Conservation (phyloP, 1,140 invertebrate genomes). For the Pachypsylla venusta region DNA sequence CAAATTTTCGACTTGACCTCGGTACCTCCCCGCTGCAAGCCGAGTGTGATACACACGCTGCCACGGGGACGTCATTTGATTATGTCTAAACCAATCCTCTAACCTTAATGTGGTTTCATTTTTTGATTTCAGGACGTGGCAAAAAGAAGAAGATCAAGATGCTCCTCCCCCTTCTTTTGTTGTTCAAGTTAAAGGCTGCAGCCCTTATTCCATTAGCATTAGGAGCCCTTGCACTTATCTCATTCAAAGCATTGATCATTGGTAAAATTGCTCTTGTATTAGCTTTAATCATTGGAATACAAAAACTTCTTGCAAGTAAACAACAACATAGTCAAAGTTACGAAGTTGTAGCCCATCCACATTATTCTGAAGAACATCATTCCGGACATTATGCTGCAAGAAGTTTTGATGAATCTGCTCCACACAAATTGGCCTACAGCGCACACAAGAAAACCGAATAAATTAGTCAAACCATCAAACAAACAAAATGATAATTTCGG, state of each 20-base stretch:
- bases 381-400: conserved; percentile 35
- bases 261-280: conserved; percentile 64
- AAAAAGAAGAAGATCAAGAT: conserved; percentile 44
- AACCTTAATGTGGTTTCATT: conserved; percentile 24
- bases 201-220: conserved; percentile 57
- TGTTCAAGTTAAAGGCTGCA: conserved; percentile 62
- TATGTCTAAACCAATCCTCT: conserved; percentile 16
- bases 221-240: conserved; percentile 58
- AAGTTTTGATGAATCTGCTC: conserved; percentile 35
- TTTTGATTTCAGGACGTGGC: conserved; percentile 33
- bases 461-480: neutral
- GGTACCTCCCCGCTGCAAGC: no score
- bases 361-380: conserved; percentile 43
- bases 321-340: conserved; percentile 44
- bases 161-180: conserved; percentile 51
- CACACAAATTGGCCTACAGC: conserved; percentile 46
- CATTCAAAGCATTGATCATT: conserved; percentile 64
- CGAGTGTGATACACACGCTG: no score
- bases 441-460: conserved; percentile 31
- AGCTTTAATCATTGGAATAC: conserved; percentile 54
- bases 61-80: conserved; percentile 21
- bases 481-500: neutral
- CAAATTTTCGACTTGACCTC: no score
- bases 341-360: conserved; percentile 53
- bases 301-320: conserved; percentile 58